phyloP scores from a whole-genome alignment of 2,113 vertebrate species.

The Percopsis transmontana region DNA sequence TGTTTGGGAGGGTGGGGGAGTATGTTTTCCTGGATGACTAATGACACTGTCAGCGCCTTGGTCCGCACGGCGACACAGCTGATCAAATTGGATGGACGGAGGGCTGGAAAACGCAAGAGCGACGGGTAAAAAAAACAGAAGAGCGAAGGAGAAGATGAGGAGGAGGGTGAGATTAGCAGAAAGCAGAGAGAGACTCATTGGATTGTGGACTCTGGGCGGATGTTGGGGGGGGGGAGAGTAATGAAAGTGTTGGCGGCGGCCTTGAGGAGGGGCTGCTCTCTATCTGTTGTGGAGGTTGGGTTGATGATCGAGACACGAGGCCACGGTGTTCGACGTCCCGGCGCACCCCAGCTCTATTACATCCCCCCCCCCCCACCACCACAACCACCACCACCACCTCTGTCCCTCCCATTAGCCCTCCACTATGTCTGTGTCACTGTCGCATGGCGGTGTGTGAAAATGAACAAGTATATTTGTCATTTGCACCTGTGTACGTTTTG shows the following conservation, averaged over 20 bases:
- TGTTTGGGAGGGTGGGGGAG: neutral
- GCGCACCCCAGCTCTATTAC: constrained; percentile 59
- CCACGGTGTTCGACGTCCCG: constrained; percentile 49
- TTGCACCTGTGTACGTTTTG: neutral
- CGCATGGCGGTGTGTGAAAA: constrained; percentile 9
- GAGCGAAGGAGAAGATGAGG: neutral
- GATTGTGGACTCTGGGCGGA: no score
- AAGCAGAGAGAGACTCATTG: neutral
- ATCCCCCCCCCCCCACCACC: no score
- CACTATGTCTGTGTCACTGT: neutral
- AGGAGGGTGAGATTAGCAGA: neutral
- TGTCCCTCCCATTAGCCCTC: constrained; percentile 45
- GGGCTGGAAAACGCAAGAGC: neutral
- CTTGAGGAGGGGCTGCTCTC: constrained; percentile 31
- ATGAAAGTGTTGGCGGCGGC: constrained; percentile 44
- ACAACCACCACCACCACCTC: no score
- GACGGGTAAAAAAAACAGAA: neutral
- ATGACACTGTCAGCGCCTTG: constrained; percentile 53
- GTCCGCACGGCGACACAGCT: constrained; percentile 42
- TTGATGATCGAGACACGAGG: constrained; percentile 55
- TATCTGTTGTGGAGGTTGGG: constrained; percentile 49
- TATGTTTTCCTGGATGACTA: constrained; percentile 31
- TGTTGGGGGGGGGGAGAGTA: constrained; percentile 13
- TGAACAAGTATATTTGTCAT: constrained; percentile 6
- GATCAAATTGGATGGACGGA: constrained; percentile 35